A percentile compares a stretch with the other conserved stretches of the same genome.
These are phyloP conservation scores for Branchellion lobata DNA, from an alignment of 2,888 invertebrate species.

Conservation along the genomic window DNA sequence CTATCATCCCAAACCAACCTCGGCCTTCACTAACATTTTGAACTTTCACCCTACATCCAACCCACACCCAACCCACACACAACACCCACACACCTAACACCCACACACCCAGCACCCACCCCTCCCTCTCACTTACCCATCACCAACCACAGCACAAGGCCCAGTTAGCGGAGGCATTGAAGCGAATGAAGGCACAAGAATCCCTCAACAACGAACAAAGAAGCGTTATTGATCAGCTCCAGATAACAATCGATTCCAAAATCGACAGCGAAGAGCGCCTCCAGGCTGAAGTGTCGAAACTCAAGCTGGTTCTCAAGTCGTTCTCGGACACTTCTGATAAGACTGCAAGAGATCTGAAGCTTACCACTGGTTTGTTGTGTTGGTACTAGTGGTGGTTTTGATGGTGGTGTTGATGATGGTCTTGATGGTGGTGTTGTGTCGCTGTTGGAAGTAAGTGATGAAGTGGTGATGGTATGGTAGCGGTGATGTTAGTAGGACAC, in stretches of 20 bases:
- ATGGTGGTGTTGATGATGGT: too few species aligned
- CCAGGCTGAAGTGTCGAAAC: neutral
- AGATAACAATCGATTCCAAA: neutral
- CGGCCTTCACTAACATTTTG: too few species aligned
- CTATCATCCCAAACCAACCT: too few species aligned
- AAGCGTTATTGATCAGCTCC: neutral
- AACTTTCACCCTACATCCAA: too few species aligned
- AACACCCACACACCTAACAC: too few species aligned
- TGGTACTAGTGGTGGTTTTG: neutral
- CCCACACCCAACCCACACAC: too few species aligned
- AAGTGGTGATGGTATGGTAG: too few species aligned
- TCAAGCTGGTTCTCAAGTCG: neutral
- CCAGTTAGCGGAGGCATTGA: neutral
- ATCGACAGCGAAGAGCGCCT: neutral
- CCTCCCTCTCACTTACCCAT: too few species aligned
- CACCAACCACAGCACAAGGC: slow-evolving; percentile 13
- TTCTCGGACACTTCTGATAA: neutral
- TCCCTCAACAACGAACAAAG: neutral
- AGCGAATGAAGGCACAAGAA: slow-evolving; percentile 16
- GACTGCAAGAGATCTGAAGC: slow-evolving; percentile 23
- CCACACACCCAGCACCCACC: too few species aligned
- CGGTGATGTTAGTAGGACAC: too few species aligned
- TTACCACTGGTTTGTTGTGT: slow-evolving; percentile 13
- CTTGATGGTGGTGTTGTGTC: too few species aligned
- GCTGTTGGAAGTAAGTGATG: too few species aligned